phyloP scores from a whole-genome alignment of 2,888 invertebrate species.

The Hypolimnas misippus region DNA sequence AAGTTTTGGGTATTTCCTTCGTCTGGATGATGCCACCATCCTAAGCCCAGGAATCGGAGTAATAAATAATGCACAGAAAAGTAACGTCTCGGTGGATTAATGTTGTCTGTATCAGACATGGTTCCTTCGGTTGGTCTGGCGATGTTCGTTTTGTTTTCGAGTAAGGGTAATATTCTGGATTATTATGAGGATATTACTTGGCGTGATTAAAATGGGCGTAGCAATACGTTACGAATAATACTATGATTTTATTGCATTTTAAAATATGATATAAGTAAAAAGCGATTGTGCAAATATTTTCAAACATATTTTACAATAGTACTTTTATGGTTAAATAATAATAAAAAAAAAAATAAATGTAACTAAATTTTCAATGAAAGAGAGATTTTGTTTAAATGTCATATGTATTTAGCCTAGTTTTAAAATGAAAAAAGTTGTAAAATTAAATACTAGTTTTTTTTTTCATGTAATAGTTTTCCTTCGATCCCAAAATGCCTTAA shows the following conservation, averaged over 20 bases:
- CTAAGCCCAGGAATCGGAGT: conserved; percentile 68
- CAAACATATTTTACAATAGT: no score
- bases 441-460: no score
- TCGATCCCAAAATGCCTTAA: no score
- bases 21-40: conserved; percentile 80
- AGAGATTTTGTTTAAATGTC: no score
- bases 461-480: no score
- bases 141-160: not conserved
- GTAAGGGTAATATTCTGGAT: not conserved
- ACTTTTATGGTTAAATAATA: no score
- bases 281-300: no score
- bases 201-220: not conserved
- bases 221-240: not conserved
- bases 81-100: conserved; percentile 59
- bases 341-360: no score
- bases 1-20: conserved; percentile 67
- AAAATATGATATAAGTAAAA: not conserved
- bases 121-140: not conserved
- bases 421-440: no score
- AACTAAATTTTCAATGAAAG: no score
- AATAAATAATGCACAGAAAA: conserved; percentile 68
- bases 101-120: conserved; percentile 1
- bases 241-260: not conserved
- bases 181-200: not conserved
- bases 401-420: no score